A percentile compares a stretch with the other conserved stretches of the same genome.
phyloP scores from a whole-genome alignment of 2,797 vertebrate species.

The Anguilla pacifica region DNA sequence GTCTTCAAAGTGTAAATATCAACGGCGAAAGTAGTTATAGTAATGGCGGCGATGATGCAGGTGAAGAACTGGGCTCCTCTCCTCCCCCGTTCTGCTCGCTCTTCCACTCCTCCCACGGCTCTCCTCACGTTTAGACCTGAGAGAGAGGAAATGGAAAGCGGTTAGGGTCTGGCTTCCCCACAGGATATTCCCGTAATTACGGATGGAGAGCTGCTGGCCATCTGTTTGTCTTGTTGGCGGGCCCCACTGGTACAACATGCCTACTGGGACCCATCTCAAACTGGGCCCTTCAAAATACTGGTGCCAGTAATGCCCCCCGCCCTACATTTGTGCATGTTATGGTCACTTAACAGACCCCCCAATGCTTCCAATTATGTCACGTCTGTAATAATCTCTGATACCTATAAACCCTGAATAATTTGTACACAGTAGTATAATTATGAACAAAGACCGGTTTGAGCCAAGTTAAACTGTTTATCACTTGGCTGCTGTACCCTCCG shows the following conservation, averaged over 20 bases:
- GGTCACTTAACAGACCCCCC: constrained; percentile 28
- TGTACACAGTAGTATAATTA: background rate
- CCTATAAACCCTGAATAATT: background rate
- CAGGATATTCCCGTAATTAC: constrained; percentile 69
- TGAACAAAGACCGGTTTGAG: constrained; percentile 12
- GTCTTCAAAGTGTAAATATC: constrained; percentile 44
- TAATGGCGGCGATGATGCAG: constrained; percentile 40
- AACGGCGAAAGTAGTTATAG: constrained; percentile 37
- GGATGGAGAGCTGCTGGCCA: constrained; percentile 60
- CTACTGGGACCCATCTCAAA: constrained; percentile 38
- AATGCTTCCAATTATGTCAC: constrained; percentile 36
- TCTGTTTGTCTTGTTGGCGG: constrained; percentile 64
- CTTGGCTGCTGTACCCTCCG: constrained; percentile 36
- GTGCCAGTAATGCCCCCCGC: constrained; percentile 54
- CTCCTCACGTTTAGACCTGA: constrained; percentile 64
- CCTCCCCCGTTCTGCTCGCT: constrained; percentile 40
- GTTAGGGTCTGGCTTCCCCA: constrained; percentile 49
- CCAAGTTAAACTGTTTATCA: constrained; percentile 20
- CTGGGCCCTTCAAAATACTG: background rate
- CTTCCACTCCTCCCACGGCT: constrained; percentile 47
- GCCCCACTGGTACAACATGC: constrained; percentile 41
- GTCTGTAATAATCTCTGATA: constrained; percentile 14
- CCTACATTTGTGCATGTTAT: constrained; percentile 2
- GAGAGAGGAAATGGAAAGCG: background rate
- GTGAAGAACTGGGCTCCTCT: constrained; percentile 15